Conservation (phyloP, 2,888 invertebrate species). For the Drosophila multiciliata region DNA sequence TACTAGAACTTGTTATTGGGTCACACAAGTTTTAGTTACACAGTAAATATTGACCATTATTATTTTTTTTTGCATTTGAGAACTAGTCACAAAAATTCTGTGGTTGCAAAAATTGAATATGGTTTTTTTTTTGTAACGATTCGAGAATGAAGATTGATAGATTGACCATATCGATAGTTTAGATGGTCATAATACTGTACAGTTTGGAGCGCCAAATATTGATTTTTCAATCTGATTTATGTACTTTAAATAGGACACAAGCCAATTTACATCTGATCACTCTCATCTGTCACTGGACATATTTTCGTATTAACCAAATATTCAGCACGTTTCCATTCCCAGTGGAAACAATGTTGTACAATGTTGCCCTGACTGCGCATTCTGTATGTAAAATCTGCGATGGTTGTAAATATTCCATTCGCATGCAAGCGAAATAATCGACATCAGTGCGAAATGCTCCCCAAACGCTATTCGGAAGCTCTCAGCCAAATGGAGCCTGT, state of each 20-base stretch:
- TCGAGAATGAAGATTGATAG: not conserved
- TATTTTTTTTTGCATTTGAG: not conserved
- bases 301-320: slow-evolving; percentile 23
- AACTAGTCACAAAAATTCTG: not conserved
- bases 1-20: not conserved
- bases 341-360: not conserved
- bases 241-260: not conserved
- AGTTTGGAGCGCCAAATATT: not conserved
- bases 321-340: slow-evolving; percentile 12
- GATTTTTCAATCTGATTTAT: not conserved
- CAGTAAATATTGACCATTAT: not conserved
- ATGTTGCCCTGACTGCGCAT: not conserved
- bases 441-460: slow-evolving; percentile 53
- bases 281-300: not conserved
- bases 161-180: not conserved
- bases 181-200: not conserved
- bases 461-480: slow-evolving; percentile 44
- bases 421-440: slow-evolving; percentile 40
- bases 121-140: not conserved
- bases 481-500: slow-evolving; percentile 5
- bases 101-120: not conserved
- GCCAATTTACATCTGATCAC: slow-evolving; percentile 7
- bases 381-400: slow-evolving; percentile 15
- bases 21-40: slow-evolving; percentile 1
- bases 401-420: slow-evolving; percentile 34